Base-by-base conservation (phyloP, 1,140 invertebrate species). In the Phymorhynchus buccinoides region DNA sequence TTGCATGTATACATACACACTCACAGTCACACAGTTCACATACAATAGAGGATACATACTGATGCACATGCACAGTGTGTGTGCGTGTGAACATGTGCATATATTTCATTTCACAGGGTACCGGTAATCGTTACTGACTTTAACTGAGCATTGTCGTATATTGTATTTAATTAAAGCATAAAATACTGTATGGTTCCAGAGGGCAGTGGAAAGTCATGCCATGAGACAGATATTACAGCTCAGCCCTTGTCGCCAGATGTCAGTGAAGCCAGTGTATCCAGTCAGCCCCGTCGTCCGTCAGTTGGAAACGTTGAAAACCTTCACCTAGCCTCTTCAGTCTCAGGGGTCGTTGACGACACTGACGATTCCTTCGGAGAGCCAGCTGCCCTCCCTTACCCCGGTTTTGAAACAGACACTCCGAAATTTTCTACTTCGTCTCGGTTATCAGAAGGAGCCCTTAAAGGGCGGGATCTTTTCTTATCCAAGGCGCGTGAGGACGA, bases 401-500 rank as follows among this genome's bases (percentile, higher is more conserved):
- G 27, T 68, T 22, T 83, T 42, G 62, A 83, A 14, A 62, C 41
- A 30, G 77, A 48, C 30, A 41, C 12, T 30, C 42, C 30, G 27
- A 18, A 3, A 30, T 52, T 30, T 14, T 18, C 41, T 12, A 0
- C 37, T 14, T 18, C 41, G 14, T 1, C 37, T 2, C 18, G 32
- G 1, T 71, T 71, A 4, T 44, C 66, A 32, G 39, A 83, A 44
- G 73, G 73, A 12, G 81, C 73, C 18, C 41, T 83, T 18, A 83
- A 83, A 83, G 81, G 81, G 30, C 56, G 18, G n/a, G 81, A 83
- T 37, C 56, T 83, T 62, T 83, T 83, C 27, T 56, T 68, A 62
- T 41, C 81, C 14, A 83, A 71, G 73, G 56, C 62, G 18, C 73
- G 62, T 41, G 81, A 83, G 41, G 81, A 83, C 7, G 81, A 83